phyloP scores from a whole-genome alignment of 1,140 invertebrate species.

The Trachymyrmex septentrionalis region DNA sequence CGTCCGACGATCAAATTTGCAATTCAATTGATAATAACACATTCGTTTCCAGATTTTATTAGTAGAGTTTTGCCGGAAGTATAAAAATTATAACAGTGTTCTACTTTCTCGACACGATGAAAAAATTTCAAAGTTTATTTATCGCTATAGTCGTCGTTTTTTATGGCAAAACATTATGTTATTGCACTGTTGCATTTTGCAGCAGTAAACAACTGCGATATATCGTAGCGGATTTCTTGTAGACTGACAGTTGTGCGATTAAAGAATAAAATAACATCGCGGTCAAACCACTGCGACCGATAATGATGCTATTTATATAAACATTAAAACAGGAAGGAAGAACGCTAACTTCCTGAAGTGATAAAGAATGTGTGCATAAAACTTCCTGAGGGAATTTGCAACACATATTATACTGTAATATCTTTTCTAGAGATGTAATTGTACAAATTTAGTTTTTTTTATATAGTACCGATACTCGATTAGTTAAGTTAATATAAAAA shows the following conservation, averaged over 20 bases:
- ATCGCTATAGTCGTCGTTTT: not conserved
- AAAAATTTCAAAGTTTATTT: constrained; percentile 12
- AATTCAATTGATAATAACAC: constrained; percentile 5
- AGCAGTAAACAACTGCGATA: not conserved
- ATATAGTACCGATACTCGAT: not conserved
- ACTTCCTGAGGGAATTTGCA: not conserved
- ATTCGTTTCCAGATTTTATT: not conserved
- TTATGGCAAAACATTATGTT: not conserved
- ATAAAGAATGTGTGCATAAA: constrained; percentile 5
- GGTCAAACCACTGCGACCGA: constrained; percentile 12
- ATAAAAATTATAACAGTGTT: not conserved
- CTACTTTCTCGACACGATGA: not conserved
- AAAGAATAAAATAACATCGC: constrained; percentile 14
- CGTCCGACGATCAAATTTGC: not conserved
- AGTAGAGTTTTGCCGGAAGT: not conserved
- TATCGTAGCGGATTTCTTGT: not conserved
- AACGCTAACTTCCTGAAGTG: constrained; percentile 2
- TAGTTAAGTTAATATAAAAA: not conserved
- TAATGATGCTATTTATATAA: constrained; percentile 25
- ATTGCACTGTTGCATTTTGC: not conserved
- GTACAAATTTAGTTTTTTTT: not conserved
- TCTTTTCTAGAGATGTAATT: not conserved
- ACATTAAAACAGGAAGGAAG: constrained; percentile 3
- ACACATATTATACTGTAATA: not conserved
- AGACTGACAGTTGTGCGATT: not conserved